Evolutionary conservation across 2,113 vertebrate species (phyloP), one percentile per base, ranked within the genome.

Genomic region (Microcebus griseorufus): DNA sequence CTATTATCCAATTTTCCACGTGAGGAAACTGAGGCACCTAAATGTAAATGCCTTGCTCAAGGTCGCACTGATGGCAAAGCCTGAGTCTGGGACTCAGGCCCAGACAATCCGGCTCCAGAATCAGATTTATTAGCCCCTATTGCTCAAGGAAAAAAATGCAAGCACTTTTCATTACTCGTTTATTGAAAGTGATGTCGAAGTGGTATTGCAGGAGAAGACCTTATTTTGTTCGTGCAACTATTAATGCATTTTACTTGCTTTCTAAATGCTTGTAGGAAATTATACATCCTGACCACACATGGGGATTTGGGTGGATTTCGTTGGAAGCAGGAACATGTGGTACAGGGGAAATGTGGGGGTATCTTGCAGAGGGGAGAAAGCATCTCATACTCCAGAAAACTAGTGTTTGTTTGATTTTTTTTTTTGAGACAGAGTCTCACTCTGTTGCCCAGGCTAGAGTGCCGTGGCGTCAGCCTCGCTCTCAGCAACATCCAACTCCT

Each of bases 21-120:
- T 14, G 70, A 27, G 80, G 88, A 96, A 94, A 92, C 93, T 14
- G 90, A 96, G 97, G 88, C 94, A 69, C 25, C 3, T 0, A 64
- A 79, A 9, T 22, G 5, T 0, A 2, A 34, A 2, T 0, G 27
- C 48, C 58, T 13, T 25, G 65, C 67, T 90, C 86, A 97, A 83
- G 92, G 94, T 95, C 69, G 39, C 13, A 0, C 3, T 12, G 23
- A 51, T 72, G 69, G 90, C 42, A 42, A 37, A 85, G 23, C 4
- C 0, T 42, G 34, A 48, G 14, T 89, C 83, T 48, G 42, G 95
- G 92, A 92, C 73, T 39, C 69, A n/a, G 92, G 93, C 95, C 93
- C 80, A 95, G 96, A 96, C 88, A 29, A n/a, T 25, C 39, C 11
- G 51, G 93, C 75, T 97, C 92, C 87, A 86, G 87, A 90, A 70